Evolutionary conservation across 2,888 invertebrate genomes (phyloP).

Genomic region (Bimastos eiseni): DNA sequence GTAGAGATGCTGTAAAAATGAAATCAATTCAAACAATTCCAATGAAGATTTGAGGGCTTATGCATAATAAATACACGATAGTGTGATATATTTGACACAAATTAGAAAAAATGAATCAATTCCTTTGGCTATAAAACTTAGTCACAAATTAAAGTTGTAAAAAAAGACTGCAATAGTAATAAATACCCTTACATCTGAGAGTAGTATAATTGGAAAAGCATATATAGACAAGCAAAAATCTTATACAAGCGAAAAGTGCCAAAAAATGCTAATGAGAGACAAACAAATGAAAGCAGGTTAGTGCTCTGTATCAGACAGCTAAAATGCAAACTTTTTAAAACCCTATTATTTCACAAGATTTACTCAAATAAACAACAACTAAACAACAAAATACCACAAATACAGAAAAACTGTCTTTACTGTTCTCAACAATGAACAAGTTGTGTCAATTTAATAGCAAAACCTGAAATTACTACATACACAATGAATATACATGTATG

Average conservation of each 20-base stretch:
- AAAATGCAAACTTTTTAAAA: background rate
- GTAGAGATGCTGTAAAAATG: background rate
- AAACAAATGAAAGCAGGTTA: background rate
- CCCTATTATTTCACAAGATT: background rate
- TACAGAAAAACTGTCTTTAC: background rate
- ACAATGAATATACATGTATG: background rate
- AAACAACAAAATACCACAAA: conserved; percentile 13
- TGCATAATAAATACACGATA: background rate
- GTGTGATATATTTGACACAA: background rate
- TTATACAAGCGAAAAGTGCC: background rate
- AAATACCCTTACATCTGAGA: too few species aligned
- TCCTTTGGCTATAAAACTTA: background rate
- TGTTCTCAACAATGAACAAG: background rate
- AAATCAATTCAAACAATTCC: background rate
- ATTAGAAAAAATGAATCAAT: background rate
- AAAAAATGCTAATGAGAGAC: background rate
- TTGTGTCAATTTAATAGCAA: conserved; percentile 13
- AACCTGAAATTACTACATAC: background rate
- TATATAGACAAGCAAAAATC: background rate
- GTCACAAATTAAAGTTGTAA: too few species aligned
- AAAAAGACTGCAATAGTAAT: background rate
- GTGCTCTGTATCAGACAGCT: background rate
- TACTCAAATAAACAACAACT: background rate
- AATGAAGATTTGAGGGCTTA: background rate
- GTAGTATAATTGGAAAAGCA: background rate